A percentile compares a stretch with the other conserved stretches of the same genome.
Conservation (phyloP, 2,888 invertebrate genomes). For the Folsomia manolachei region DNA sequence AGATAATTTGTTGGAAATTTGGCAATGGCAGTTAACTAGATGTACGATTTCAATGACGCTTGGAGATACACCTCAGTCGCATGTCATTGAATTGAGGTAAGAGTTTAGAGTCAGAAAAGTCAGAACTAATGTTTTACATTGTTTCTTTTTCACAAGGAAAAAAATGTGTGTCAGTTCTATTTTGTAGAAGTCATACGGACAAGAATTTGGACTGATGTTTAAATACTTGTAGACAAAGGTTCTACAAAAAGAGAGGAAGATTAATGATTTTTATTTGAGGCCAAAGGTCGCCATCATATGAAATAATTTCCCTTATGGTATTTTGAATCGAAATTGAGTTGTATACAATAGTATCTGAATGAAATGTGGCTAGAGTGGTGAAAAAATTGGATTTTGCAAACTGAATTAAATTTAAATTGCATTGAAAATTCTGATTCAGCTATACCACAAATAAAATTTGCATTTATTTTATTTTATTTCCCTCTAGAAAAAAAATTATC, state of each 20-base stretch:
- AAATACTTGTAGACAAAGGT: no score
- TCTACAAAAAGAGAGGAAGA: not conserved
- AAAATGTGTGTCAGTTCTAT: not conserved
- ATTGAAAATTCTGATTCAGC: not conserved
- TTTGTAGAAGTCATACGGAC: not conserved
- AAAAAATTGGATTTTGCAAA: not conserved
- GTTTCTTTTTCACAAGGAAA: no score
- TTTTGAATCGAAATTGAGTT: no score
- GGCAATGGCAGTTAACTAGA: not conserved
- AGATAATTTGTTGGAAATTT: not conserved
- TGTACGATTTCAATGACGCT: not conserved
- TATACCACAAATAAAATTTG: not conserved
- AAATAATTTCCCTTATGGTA: not conserved
- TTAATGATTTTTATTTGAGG: not conserved
- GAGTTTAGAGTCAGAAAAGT: not conserved
- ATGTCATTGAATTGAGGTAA: not conserved
- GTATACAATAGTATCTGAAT: not conserved
- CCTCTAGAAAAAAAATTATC: not conserved
- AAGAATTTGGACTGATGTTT: not conserved
- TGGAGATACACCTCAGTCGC: not conserved
- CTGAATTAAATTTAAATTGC: not conserved
- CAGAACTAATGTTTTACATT: no score
- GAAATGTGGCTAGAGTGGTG: no score
- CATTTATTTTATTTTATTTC: not conserved
- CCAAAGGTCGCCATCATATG: not conserved